Evolutionary conservation across 2,113 vertebrate genomes (phyloP).

Genomic region (Nerophis ophidion): DNA sequence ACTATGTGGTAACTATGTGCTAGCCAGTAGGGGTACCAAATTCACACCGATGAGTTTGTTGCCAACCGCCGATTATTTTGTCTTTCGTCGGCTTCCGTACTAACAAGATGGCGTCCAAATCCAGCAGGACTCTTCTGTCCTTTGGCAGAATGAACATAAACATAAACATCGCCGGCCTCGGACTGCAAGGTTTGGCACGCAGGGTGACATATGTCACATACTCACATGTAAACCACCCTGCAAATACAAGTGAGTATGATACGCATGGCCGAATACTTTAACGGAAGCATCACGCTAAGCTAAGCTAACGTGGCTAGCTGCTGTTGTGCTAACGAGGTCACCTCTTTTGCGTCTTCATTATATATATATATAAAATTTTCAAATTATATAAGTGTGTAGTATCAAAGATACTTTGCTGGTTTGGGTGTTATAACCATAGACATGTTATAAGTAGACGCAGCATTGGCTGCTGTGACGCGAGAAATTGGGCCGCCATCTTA

Average conservation of each 20-base stretch:
- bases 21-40: neutral
- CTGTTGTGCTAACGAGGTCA: neutral
- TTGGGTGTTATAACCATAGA: neutral
- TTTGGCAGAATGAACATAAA: conserved; percentile 57
- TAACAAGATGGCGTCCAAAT: conserved; percentile 62
- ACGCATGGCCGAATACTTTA: neutral
- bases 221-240: conserved; percentile 1
- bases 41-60: neutral
- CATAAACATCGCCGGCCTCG: conserved; percentile 23
- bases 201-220: conserved; percentile 36
- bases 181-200: conserved; percentile 13
- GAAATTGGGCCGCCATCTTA: too few species aligned
- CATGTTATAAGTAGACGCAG: too few species aligned
- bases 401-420: neutral
- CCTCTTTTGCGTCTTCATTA: neutral
- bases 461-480: too few species aligned
- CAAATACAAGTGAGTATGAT: conserved; percentile 45
- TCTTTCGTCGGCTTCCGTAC: conserved; percentile 1
- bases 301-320: conserved; percentile 1
- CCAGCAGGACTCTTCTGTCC: conserved; percentile 31
- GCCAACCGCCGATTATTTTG: neutral
- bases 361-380: too few species aligned
- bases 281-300: conserved; percentile 5
- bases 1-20: neutral
- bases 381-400: neutral